Evolutionary conservation across 2,797 vertebrate genomes (phyloP), one percentile per base, ranked within the genome.

Genomic region (Anniella stebbinsi): DNA sequence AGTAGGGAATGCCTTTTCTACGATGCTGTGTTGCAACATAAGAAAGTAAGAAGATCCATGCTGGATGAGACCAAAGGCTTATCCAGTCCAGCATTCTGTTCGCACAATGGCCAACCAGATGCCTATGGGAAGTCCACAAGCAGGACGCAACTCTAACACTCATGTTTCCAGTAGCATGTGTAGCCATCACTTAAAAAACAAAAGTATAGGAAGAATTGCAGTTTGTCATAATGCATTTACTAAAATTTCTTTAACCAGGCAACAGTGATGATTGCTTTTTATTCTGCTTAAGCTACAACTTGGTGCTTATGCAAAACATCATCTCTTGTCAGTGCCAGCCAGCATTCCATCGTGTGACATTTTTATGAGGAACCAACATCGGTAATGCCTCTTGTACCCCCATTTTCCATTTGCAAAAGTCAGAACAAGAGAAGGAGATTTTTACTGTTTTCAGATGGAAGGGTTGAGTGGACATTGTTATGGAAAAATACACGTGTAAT

Each of bases 361-460:
- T 87, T 76, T 54, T 78, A 45, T 67, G 63, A 87, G 63, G 10
- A 69, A 78, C n/a, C 86, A 69, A 69, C 25, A 51, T 48, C 17
- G 75, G 6, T 10, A 63, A 51, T 87, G 45, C 72, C 36, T 63
- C 12, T 51, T 36, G 23, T 12, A 4, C 41, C 48, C 48, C 30
- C 63, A 45, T 84, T 67, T 78, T 72, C 23, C 25, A 28, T 51
- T 6, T 60, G 38, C 51, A 73, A 73, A 81, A 82, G 30, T 33
- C 36, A 25, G 13, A 73, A 57, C 13, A 41, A n/a, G n/a, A n/a
- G n/a, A n/a, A n/a, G n/a, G n/a, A n/a, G n/a, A 7, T 41, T 72
- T 57, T 82, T 82, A 54, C 48, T 88, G 21, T 72, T 21, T 88
- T 70, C 48, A 33, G 60, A n/a, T 63, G 36, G 54, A 88, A 88